These are phyloP conservation scores for Stichodactyla mertensii DNA, from an alignment of 64 coral and sea anemone genomes.

Conservation along the genomic window DNA sequence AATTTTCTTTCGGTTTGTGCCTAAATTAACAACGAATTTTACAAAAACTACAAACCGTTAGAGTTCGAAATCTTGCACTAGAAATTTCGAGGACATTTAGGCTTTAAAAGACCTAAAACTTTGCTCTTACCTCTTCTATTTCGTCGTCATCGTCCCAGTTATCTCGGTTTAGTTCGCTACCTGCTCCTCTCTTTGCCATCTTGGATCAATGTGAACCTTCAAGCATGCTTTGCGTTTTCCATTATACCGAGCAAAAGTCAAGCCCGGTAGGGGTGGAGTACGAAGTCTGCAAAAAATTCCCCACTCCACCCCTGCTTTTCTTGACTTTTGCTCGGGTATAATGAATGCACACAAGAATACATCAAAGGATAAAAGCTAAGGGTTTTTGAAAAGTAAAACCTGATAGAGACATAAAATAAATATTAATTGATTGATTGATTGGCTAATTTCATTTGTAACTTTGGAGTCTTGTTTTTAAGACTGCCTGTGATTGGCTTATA, in stretches of 20 bases:
- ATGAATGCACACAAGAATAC: too few species aligned
- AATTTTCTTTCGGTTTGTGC: background rate
- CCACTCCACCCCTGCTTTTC: too few species aligned
- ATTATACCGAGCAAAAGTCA: background rate
- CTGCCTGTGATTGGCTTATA: too few species aligned
- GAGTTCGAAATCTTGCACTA: background rate
- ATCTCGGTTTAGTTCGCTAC: conserved; percentile 65
- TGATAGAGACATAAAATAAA: too few species aligned
- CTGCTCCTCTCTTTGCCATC: conserved; percentile 74
- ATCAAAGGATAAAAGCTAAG: too few species aligned
- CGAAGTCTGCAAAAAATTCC: too few species aligned
- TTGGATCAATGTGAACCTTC: conserved; percentile 13
- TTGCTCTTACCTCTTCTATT: conserved; percentile 42
- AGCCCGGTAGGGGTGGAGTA: background rate
- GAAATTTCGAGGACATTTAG: background rate
- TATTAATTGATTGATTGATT: too few species aligned
- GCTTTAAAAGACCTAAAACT: background rate
- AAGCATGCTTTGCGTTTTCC: conserved; percentile 4
- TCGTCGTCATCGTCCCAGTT: conserved; percentile 92
- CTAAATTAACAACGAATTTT: background rate
- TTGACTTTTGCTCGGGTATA: too few species aligned
- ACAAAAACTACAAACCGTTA: background rate
- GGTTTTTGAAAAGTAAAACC: too few species aligned
- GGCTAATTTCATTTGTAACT: too few species aligned
- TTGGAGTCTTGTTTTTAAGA: too few species aligned